Base-by-base conservation (phyloP, 2,888 invertebrate genomes). In the Brachynemurus nebulosus region DNA sequence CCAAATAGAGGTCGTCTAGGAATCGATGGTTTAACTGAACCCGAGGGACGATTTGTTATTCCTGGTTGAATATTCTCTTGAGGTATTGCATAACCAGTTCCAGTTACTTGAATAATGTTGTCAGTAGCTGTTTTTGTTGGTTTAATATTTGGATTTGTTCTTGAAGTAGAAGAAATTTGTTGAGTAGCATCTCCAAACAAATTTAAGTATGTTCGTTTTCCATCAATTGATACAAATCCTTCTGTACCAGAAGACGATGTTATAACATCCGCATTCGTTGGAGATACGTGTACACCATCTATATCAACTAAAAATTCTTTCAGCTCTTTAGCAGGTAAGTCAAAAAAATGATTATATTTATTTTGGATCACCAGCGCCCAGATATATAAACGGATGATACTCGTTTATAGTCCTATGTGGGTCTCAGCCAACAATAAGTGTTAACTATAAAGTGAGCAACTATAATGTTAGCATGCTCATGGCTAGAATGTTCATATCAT, bases 161-260 rank as follows among this genome's bases (percentile, higher is more conserved):
- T 44, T 30, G 51, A 0, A 55, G 57, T 4, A 52, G 61, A 30
- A 50, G 58, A 43, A 30, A 59, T 61, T 6, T 65, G 61, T 5
- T 67, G 64, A 19, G 73, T 64, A 2, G 63, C 59, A 8, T 76
- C 79, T 48, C 83, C 86, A 60, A 89, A 86, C 34, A 90, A 69
- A 66, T 88, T 86, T 53, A 91, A 72, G 59, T 90, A 89, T 0
- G 89, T 90, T 55, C 88, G 70, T 65, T 90, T 86, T 27, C 91
- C 91, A 59, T 91, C 90, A 46, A 91, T 91, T 18, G 88, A 90
- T 12, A 91, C 91, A 63, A 86, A 90, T 19, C 88, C 85, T 57
- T 89, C 82, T 38, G 81, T 80, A 14, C 83, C 84, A 5, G 81
- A 75, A 3, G 85, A 77, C 0, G 85, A 80, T 2, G 88, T 76